phyloP scores from a whole-genome alignment of 1,140 invertebrate genomes.

The Pogonus chalceus region DNA sequence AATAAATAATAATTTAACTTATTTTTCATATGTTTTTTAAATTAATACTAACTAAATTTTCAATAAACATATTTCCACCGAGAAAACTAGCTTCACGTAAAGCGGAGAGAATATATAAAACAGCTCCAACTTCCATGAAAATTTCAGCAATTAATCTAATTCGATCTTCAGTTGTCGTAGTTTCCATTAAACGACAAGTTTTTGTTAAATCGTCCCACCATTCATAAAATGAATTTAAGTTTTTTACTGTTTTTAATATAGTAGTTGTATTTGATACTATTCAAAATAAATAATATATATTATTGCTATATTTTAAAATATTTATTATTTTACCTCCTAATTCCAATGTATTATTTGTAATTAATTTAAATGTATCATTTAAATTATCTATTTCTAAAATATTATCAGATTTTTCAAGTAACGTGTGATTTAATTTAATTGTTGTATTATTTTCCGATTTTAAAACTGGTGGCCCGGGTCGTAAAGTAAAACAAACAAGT shows the following conservation, averaged over 20 bases:
- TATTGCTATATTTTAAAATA: no score
- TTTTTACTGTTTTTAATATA: no score
- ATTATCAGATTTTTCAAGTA: no score
- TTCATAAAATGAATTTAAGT: no score
- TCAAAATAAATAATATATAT: no score
- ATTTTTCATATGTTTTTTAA: background rate
- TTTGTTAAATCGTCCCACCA: constrained; percentile 61
- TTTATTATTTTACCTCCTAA: background rate
- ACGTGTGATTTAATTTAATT: constrained; percentile 9
- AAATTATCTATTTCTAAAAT: no score
- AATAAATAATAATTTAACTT: constrained; percentile 8
- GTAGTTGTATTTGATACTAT: no score
- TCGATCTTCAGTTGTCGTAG: constrained; percentile 45
- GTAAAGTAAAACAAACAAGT: constrained; percentile 71
- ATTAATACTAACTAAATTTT: constrained; percentile 74
- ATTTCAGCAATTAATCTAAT: constrained; percentile 59
- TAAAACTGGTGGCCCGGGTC: constrained; percentile 56
- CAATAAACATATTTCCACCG: constrained; percentile 80
- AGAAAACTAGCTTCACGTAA: constrained; percentile 72
- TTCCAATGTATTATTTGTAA: background rate
- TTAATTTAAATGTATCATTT: background rate
- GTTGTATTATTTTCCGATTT: constrained; percentile 8
- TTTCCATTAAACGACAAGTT: constrained; percentile 56
- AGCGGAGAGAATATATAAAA: constrained; percentile 72
- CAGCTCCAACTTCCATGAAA: constrained; percentile 60